Evolutionary conservation across 2,888 invertebrate species (phyloP), one percentile per base, ranked within the genome.

Genomic region (Yponomeuta evonymella): DNA sequence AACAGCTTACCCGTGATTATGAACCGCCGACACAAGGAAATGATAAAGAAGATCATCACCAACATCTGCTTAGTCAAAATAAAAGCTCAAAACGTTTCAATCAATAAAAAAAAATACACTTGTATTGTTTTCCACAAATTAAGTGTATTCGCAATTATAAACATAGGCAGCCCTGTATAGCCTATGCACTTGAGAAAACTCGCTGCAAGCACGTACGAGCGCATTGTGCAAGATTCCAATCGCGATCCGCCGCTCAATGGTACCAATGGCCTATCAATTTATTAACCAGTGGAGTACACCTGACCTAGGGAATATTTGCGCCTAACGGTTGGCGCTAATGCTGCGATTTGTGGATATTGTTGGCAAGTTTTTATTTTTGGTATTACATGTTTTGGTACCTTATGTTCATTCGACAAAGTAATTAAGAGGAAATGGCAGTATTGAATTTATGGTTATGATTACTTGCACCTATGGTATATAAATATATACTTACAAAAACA

Each of bases 201-300:
- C 67, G 65, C 64, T 33, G 48, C 70, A 68, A 63, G 72, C 72
- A 72, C 72, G 72, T 71, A 72, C 72, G 69, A 48, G 51, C 65
- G 66, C 70, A 71, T 72, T 72, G 72, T 71, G 71, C 71, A 69
- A 72, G 72, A 71, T 72, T 72, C 70, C 71, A 71, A 71, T 72
- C 70, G n/a, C 29, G 48, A 69, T 62, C 58, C 70, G n/a, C 64
- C 63, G 33, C 70, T 68, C 68, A 68, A 63, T 69, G 43, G 62
- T 48, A 70, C 65, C 64, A 65, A 64, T 70, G 65, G 64, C 48
- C 70, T 70, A 72, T 72, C 72, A 72, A 72, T 72, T 71, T 72
- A 70, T 72, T 71, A 69, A 71, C 67, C 72, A 71, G 71, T 72
- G 64, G 72, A 67, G 51, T 58, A 58, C 51, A 58, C 43, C 43